These are phyloP conservation scores for Argya squamiceps DNA, from an alignment of 2,797 vertebrate genomes.

Conservation along the genomic window DNA sequence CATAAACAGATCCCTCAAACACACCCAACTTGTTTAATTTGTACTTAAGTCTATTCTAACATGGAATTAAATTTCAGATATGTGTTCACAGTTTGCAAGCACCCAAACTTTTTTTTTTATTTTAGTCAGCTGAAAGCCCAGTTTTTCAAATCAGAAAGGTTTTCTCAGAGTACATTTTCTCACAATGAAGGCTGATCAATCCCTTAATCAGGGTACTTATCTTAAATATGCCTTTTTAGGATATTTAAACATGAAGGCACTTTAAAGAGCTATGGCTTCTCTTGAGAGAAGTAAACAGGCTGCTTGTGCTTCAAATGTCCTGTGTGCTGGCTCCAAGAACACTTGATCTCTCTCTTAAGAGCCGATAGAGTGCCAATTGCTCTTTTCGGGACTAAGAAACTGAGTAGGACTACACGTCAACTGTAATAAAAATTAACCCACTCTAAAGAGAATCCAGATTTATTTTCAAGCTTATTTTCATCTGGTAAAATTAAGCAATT, in stretches of 20 bases:
- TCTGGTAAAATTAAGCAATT: background rate
- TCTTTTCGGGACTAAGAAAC: background rate
- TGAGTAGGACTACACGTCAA: background rate
- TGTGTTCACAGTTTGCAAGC: background rate
- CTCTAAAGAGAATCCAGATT: background rate
- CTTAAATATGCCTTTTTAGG: background rate
- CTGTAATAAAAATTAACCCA: background rate
- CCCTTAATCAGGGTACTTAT: background rate
- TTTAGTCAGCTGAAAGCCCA: background rate
- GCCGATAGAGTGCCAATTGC: background rate
- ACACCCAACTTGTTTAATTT: background rate
- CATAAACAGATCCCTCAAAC: background rate
- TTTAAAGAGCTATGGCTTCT: background rate
- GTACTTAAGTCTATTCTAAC: background rate
- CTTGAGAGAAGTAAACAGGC: constrained; percentile 9
- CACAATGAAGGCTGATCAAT: background rate
- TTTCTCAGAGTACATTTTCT: background rate
- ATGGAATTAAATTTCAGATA: background rate
- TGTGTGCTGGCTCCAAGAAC: background rate
- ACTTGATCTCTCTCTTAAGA: constrained; percentile 1
- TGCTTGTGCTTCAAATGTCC: background rate
- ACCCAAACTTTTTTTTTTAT: background rate
- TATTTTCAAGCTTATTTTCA: background rate
- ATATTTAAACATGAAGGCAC: background rate
- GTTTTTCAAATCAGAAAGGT: background rate